Evolutionary conservation across 2,113 vertebrate genomes (phyloP).

Genomic region (human (Homo sapiens)): DNA sequence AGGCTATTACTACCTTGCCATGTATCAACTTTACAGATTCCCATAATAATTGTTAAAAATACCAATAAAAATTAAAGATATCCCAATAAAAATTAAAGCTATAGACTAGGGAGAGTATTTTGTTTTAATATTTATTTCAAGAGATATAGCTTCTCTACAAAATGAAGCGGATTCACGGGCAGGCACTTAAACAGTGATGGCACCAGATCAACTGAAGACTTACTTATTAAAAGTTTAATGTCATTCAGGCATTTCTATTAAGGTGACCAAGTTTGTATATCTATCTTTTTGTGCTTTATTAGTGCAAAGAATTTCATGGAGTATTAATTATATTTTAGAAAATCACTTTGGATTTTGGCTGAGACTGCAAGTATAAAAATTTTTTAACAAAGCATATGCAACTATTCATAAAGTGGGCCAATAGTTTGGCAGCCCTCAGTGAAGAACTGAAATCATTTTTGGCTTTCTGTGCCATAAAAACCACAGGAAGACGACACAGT

Average conservation of each 20-base stretch:
- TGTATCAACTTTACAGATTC: constrained; percentile 46
- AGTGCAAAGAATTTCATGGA: constrained; percentile 18
- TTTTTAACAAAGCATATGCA: constrained; percentile 5
- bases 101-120: constrained; percentile 21
- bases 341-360: constrained; percentile 35
- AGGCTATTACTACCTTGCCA: constrained; percentile 46
- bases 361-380: constrained; percentile 8
- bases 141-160: not conserved
- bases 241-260: constrained; percentile 22
- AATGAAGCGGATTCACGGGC: not conserved
- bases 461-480: constrained; percentile 20
- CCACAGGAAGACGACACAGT: not conserved
- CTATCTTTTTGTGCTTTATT: constrained; percentile 48
- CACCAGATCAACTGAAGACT: constrained; percentile 4
- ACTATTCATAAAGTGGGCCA: not conserved
- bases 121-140: constrained; percentile 56
- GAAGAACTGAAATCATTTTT: not conserved
- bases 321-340: constrained; percentile 27
- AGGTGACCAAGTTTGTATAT: constrained; percentile 12
- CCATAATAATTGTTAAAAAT: constrained; percentile 53
- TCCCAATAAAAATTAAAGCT: constrained; percentile 54
- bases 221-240: constrained; percentile 23
- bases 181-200: constrained; percentile 15
- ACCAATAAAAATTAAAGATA: constrained; percentile 57
- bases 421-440: not conserved